Percentiles rank a stretch among this genome's conserved stretches.
These are phyloP conservation scores for Meiosimyza decipiens DNA, from an alignment of 2,888 invertebrate species.

Conservation along the genomic window DNA sequence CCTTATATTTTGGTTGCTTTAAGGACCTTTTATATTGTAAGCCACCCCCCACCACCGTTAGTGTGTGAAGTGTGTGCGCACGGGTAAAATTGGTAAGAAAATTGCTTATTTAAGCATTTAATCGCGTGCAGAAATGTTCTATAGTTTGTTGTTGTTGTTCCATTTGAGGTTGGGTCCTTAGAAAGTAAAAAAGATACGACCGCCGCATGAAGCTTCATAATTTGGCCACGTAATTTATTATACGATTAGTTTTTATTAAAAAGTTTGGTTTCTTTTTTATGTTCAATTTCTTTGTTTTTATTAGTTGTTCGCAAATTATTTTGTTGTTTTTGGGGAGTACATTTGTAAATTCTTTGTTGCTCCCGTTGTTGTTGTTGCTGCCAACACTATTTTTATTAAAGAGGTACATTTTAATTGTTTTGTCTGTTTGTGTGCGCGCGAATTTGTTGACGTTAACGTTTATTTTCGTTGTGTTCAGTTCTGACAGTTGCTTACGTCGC, in stretches of 20 bases:
- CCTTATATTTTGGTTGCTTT: too few species aligned
- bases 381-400: not conserved
- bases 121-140: slow-evolving; percentile 30
- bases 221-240: slow-evolving; percentile 19
- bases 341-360: not conserved
- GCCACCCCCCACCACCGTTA: not conserved
- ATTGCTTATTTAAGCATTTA: slow-evolving; percentile 36
- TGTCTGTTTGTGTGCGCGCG: not conserved
- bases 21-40: too few species aligned
- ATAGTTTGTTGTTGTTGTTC: slow-evolving; percentile 16
- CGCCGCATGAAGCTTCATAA: slow-evolving; percentile 2
- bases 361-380: not conserved
- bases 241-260: not conserved
- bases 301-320: not conserved
- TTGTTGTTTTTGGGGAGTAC: too few species aligned
- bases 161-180: slow-evolving; percentile 6
- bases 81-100: slow-evolving; percentile 15
- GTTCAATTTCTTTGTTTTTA: not conserved
- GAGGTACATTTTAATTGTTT: slow-evolving; percentile 4
- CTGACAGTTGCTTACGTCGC: slow-evolving; percentile 16
- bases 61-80: slow-evolving; percentile 7
- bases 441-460: slow-evolving; percentile 15
- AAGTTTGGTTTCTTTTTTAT: not conserved
- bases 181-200: not conserved
- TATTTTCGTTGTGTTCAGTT: slow-evolving; percentile 1